A percentile compares a stretch with the other conserved stretches of the same genome.
phyloP scores from a whole-genome alignment of 2,113 vertebrate genomes.

The Tichodroma muraria region DNA sequence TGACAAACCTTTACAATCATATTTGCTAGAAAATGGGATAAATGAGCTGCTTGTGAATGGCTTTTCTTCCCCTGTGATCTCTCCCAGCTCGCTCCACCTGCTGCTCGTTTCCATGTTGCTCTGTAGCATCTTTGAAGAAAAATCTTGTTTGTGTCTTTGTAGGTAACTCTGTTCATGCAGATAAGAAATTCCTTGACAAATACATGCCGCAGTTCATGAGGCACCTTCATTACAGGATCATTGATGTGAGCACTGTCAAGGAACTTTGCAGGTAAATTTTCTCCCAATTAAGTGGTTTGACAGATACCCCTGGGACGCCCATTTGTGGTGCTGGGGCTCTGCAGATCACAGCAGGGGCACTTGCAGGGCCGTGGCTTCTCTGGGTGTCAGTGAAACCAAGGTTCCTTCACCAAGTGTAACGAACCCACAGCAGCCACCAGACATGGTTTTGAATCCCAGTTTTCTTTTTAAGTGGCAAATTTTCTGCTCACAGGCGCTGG shows the following conservation, averaged over 20 bases:
- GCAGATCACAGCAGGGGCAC: neutral
- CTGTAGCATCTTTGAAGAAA: neutral
- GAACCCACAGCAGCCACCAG: neutral
- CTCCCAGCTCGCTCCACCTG: neutral
- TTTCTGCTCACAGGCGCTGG: slow-evolving; percentile 81
- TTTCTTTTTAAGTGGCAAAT: neutral
- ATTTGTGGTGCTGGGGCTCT: neutral
- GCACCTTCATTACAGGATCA: slow-evolving; percentile 84
- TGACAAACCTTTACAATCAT: neutral
- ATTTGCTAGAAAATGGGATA: neutral
- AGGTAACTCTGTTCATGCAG: slow-evolving; percentile 87
- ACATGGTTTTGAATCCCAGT: accelerated
- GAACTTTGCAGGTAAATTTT: slow-evolving; percentile 86
- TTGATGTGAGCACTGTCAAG: slow-evolving; percentile 98
- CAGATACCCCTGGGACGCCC: accelerated
- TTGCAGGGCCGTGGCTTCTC: neutral
- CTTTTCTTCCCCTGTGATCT: neutral
- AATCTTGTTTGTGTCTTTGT: slow-evolving; percentile 51
- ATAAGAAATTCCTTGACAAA: slow-evolving; percentile 93
- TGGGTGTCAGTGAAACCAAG: too few species aligned
- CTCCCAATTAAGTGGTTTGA: neutral
- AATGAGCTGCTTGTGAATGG: neutral
- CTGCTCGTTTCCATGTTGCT: neutral
- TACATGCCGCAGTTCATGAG: slow-evolving; percentile 97
- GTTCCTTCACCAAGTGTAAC: neutral